These are phyloP conservation scores for Eira barbara DNA, from an alignment of 2,113 vertebrate species.

Conservation along the genomic window DNA sequence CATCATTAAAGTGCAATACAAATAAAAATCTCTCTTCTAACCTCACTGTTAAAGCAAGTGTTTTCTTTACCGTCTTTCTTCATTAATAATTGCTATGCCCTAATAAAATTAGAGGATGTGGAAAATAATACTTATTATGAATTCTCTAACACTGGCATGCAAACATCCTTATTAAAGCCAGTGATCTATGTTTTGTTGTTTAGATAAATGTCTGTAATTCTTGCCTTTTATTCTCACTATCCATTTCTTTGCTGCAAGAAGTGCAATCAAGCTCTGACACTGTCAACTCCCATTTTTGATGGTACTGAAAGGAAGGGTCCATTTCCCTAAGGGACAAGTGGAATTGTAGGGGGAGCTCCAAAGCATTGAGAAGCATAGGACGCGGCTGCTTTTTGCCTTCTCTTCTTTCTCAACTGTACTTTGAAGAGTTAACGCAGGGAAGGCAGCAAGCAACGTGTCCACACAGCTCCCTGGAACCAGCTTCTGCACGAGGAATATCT, in stretches of 20 bases:
- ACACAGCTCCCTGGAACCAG: neutral
- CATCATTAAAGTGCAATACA: constrained; percentile 62
- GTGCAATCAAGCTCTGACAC: neutral
- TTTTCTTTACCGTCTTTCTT: constrained; percentile 45
- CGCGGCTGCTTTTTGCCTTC: neutral
- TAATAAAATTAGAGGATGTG: constrained; percentile 73
- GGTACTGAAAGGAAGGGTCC: neutral
- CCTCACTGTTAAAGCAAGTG: constrained; percentile 39
- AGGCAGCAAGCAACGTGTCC: neutral
- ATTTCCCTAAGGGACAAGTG: neutral
- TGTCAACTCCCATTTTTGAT: neutral
- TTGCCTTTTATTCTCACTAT: constrained; percentile 14
- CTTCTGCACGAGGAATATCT: neutral
- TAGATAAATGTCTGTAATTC: constrained; percentile 57
- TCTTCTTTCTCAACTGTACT: neutral
- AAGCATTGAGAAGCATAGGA: neutral
- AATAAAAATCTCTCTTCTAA: constrained; percentile 51
- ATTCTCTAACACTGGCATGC: constrained; percentile 46
- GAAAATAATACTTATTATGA: constrained; percentile 69
- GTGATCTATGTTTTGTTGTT: constrained; percentile 53
- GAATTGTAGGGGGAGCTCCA: neutral
- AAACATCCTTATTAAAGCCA: constrained; percentile 59
- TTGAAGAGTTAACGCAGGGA: neutral
- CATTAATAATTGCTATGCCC: constrained; percentile 69
- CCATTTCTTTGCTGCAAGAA: neutral